These are phyloP conservation scores for Neocrepidodera transversa DNA, from an alignment of 2,888 invertebrate species.

Conservation along the genomic window DNA sequence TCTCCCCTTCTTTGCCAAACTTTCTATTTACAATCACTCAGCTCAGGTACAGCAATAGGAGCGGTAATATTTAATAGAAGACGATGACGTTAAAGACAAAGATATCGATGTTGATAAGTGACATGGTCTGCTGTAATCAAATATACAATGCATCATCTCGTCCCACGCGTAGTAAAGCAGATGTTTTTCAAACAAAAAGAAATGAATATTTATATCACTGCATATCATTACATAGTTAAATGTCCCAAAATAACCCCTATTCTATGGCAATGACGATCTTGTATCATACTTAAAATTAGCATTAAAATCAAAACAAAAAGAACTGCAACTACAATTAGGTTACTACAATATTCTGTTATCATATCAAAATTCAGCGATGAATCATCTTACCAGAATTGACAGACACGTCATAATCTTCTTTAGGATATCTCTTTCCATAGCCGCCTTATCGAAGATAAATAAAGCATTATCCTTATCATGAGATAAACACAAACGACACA, in stretches of 20 bases:
- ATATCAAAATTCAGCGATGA: slow-evolving; percentile 44
- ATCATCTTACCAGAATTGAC: slow-evolving; percentile 75
- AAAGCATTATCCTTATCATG: slow-evolving; percentile 67
- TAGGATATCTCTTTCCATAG: slow-evolving; percentile 67
- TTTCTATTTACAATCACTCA: slow-evolving; percentile 54
- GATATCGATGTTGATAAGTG: slow-evolving; percentile 31
- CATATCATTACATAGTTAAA: slow-evolving; percentile 42
- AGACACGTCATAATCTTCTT: slow-evolving; percentile 78
- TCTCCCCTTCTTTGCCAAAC: slow-evolving; percentile 55
- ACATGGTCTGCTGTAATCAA: slow-evolving; percentile 53
- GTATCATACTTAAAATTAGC: slow-evolving; percentile 42
- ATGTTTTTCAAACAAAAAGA: slow-evolving; percentile 51
- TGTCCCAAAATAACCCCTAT: slow-evolving; percentile 47
- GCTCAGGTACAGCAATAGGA: slow-evolving; percentile 33
- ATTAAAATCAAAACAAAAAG: slow-evolving; percentile 39
- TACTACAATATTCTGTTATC: slow-evolving; percentile 28
- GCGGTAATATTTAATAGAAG: slow-evolving; percentile 14
- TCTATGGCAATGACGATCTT: slow-evolving; percentile 51
- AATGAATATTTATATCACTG: slow-evolving; percentile 55
- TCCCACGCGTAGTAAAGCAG: slow-evolving; percentile 48
- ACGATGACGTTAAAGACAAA: slow-evolving; percentile 12
- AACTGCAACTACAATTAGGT: slow-evolving; percentile 44
- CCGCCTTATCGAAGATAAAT: slow-evolving; percentile 80
- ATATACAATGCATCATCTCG: slow-evolving; percentile 50
- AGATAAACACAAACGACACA: slow-evolving; percentile 93